These are phyloP conservation scores for Drosophila serrata DNA, from an alignment of 1,140 invertebrate genomes.

Conservation along the genomic window DNA sequence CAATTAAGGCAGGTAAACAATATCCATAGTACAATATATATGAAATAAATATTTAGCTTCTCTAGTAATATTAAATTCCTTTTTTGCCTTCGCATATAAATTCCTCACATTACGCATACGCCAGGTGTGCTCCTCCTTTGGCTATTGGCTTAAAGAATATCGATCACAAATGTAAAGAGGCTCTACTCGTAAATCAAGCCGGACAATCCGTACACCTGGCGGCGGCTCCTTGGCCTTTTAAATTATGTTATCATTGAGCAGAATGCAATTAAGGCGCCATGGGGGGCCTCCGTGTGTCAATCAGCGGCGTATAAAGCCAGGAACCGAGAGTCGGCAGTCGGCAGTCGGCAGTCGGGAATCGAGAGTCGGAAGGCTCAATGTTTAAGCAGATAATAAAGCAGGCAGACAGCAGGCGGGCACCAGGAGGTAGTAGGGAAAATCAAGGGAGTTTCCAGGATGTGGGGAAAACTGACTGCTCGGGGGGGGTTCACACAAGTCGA, in stretches of 20 bases:
- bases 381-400: slow-evolving; percentile 82
- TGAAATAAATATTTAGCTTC: neutral
- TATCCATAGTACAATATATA: neutral
- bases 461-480: neutral
- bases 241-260: slow-evolving; percentile 82
- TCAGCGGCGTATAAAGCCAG: slow-evolving; percentile 72
- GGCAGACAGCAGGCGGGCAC: slow-evolving; percentile 10
- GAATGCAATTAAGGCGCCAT: slow-evolving; percentile 80
- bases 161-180: slow-evolving; percentile 13
- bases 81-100: neutral
- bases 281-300: slow-evolving; percentile 79
- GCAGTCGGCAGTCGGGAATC: slow-evolving; percentile 3
- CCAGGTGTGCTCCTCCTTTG: neutral
- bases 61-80: neutral
- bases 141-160: slow-evolving; percentile 1
- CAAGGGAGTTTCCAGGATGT: neutral
- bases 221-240: slow-evolving; percentile 61
- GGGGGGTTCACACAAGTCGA: slow-evolving; percentile 12
- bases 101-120: slow-evolving; percentile 5
- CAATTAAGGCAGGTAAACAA: neutral
- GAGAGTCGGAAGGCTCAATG: slow-evolving; percentile 59
- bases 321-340: slow-evolving; percentile 5
- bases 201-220: slow-evolving; percentile 38
- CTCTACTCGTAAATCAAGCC: slow-evolving; percentile 64
- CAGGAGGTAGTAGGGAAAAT: neutral